Base-by-base conservation (phyloP, 2,888 invertebrate genomes). In the Drosophila cognata region DNA sequence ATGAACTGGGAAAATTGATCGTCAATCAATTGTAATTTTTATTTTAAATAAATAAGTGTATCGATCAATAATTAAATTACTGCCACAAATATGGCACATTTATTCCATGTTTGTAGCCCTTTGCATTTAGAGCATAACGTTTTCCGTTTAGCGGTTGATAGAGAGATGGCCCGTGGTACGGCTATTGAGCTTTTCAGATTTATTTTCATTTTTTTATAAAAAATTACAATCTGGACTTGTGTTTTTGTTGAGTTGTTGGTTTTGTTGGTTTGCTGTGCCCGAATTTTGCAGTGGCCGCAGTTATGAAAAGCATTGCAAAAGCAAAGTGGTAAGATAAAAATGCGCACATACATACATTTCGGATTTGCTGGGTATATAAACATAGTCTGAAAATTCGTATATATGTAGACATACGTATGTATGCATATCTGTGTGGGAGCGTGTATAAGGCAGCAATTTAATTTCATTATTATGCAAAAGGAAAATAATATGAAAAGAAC, bases 391-490 rank as follows among this genome's bases (percentile, higher is more conserved):
- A 38, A 38, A 36, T 41, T 13, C 21, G 51, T 56, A 43, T 50
- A 46, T 38, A 35, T 59, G 21, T 48, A 29, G n/a, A 46, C 11
- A 68, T 57, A 28, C 31, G n/a, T 41, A 18, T 33, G 13, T 52
- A 8, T 33, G 13, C 48, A 8, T 56, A 28, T 66, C 10, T 41
- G 56, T 53, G 16, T 64, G 41, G 67, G 55, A 57, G 41, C 31
- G 56, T 59, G 51, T 55, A 51, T 70, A 76, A 70, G 73, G 65
- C 85, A 71, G 77, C 70, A 69, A 72, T 81, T 73, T 88, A 81
- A 88, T 88, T 88, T 88, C 79, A 88, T 88, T 84, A 88, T 77
- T 77, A 79, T 77, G 77, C 81, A 69, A 75, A 77, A 67, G 73
- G 63, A 60, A 71, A 74, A 78, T 62, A 77, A 73, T 63, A 60